Percentiles rank a stretch among this genome's conserved stretches.
Evolutionary conservation across 53 echinoderm and acorn worm species (phyloP).

Genomic region (Temnopleurus reevesii): DNA sequence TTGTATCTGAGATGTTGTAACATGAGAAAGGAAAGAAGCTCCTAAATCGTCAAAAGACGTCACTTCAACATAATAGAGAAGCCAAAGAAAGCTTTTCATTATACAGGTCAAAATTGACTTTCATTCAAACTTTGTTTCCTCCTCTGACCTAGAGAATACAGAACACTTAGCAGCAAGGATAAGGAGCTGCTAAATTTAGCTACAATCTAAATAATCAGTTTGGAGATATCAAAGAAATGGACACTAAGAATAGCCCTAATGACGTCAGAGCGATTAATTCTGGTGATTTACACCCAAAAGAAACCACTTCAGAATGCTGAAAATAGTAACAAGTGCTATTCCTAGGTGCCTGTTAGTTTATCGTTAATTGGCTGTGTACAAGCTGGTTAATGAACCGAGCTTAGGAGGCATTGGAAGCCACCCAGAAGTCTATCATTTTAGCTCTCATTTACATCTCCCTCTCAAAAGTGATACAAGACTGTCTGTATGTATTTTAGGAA

Average conservation of each 20-base stretch:
- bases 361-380: slow-evolving; percentile 17
- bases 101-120: not conserved
- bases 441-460: not conserved
- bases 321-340: not conserved
- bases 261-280: slow-evolving; percentile 9
- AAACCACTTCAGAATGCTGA: not conserved
- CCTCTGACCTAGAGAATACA: not conserved
- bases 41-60: not conserved
- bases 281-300: not conserved
- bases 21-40: not conserved
- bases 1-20: not conserved
- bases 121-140: not conserved
- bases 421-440: slow-evolving; percentile 28
- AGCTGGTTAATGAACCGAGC: not conserved
- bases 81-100: not conserved
- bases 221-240: not conserved
- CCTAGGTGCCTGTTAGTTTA: not conserved
- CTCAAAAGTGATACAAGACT: slow-evolving; percentile 27
- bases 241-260: not conserved
- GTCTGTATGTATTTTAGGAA: slow-evolving; percentile 40
- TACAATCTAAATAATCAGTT: slow-evolving; percentile 27
- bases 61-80: not conserved
- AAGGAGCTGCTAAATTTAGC: not conserved
- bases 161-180: slow-evolving; percentile 25
- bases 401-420: not conserved